These are phyloP conservation scores for Tichodroma muraria DNA, from an alignment of 2,113 vertebrate species.

Conservation along the genomic window DNA sequence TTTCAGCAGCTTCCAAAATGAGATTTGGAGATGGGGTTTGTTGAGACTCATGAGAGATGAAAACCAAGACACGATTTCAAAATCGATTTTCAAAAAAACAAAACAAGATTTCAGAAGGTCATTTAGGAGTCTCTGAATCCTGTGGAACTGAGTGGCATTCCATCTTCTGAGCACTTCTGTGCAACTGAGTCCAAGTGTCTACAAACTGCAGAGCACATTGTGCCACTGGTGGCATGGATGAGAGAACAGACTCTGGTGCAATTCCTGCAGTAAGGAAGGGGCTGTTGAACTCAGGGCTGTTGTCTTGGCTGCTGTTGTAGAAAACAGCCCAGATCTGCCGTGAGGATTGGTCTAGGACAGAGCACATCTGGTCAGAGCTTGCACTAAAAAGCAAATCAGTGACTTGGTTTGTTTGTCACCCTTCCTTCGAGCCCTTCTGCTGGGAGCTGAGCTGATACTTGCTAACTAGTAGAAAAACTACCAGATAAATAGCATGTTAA, in stretches of 20 bases:
- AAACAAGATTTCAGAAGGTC: neutral
- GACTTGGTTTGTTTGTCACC: neutral
- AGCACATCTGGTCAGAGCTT: neutral
- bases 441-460: neutral
- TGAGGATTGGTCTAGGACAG: neutral
- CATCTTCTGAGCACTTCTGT: neutral
- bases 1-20: neutral
- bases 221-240: rapidly evolving
- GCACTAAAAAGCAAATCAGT: neutral
- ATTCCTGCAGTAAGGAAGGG: neutral
- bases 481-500: neutral
- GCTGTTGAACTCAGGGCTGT: neutral
- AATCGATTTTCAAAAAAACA: too few relatives aligned
- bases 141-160: neutral
- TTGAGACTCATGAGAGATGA: neutral
- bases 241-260: neutral
- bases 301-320: neutral
- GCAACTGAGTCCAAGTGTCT: neutral
- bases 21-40: neutral
- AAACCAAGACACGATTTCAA: neutral
- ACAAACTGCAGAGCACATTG: neutral
- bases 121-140: neutral
- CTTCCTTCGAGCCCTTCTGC: neutral
- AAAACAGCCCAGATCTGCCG: neutral
- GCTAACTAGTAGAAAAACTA: neutral